Percentiles rank a stretch among this genome's conserved stretches.
phyloP scores from a whole-genome alignment of 1,140 invertebrate genomes.

The Hestina assimilis region DNA sequence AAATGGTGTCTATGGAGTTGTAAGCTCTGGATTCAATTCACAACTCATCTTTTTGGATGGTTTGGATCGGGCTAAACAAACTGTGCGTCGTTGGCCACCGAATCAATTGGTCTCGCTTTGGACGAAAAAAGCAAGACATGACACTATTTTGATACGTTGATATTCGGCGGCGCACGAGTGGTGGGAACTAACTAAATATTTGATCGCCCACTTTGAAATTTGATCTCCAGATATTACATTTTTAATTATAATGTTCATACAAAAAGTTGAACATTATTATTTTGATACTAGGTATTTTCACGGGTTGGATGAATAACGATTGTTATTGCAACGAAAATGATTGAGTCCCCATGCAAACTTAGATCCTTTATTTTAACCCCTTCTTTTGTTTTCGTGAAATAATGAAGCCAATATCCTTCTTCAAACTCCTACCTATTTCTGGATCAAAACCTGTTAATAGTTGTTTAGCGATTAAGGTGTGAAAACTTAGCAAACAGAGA shows the following conservation, averaged over 20 bases:
- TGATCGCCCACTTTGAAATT: slow-evolving; percentile 27
- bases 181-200: slow-evolving; percentile 32
- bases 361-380: too few relatives aligned
- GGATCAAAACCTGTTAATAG: too few relatives aligned
- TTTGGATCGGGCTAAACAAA: slow-evolving; percentile 70
- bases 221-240: slow-evolving; percentile 21
- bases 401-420: too few relatives aligned
- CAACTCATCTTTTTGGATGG: slow-evolving; percentile 68
- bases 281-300: background rate
- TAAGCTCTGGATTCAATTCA: slow-evolving; percentile 58
- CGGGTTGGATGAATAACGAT: too few relatives aligned
- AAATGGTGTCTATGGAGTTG: background rate
- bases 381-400: too few relatives aligned
- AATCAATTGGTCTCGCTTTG: slow-evolving; percentile 65
- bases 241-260: slow-evolving; percentile 11
- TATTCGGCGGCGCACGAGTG: slow-evolving; percentile 23
- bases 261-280: background rate
- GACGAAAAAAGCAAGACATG: slow-evolving; percentile 47
- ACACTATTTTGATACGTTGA: slow-evolving; percentile 33
- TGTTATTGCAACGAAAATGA: too few relatives aligned
- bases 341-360: too few relatives aligned
- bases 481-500: too few relatives aligned
- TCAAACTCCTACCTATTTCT: too few relatives aligned
- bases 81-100: slow-evolving; percentile 49
- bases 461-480: too few relatives aligned